Evolutionary conservation across 2,113 vertebrate genomes (phyloP), one percentile per base, ranked within the genome.

Genomic region (Strix aluco): DNA sequence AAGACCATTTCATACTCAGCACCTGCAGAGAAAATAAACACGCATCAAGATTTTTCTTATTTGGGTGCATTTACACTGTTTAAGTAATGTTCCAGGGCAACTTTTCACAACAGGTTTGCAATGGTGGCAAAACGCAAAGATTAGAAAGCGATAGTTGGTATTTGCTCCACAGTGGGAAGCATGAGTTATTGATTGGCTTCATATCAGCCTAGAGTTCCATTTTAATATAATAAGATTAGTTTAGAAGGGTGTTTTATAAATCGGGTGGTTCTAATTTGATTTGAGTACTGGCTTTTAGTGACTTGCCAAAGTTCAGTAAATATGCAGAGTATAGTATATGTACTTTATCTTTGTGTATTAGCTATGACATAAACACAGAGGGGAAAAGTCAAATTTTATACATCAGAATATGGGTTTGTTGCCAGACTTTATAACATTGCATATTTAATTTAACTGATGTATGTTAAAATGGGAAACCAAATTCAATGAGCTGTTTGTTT

Each of bases 401-500:
- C 47, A 92, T 93, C 94, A 94, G 80, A 94, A 86, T 92, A 80
- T 58, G 89, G 88, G 92, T 88, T 95, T 95, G 83, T 88, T 97
- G 96, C 95, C 96, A 97, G 95, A 97, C 55, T 66, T 89, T 90
- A 62, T 86, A 96, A 94, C 72, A 44, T 34, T 59, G 69, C 34
- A 22, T 90, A 96, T 94, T 96, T 97, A 95, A 94, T 90, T 97
- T 98, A 97, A 97, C 92, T 95, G 97, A 97, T 91, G 72, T 89
- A 97, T 89, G 94, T 96, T 96, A 96, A 97, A 96, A 94, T 5
- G 88, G 89, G 95, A 96, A 98, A 97, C 77, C 91, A 88, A 93
- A 94, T 96, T 97, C 91, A 97, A 96, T 96, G 96, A 97, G 81
- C 77, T 97, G 96, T 93, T 97, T 82, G 93, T 98, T 98, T 97